These are phyloP conservation scores for Jordanella pulchra DNA, from an alignment of 2,797 vertebrate species.

Conservation along the genomic window DNA sequence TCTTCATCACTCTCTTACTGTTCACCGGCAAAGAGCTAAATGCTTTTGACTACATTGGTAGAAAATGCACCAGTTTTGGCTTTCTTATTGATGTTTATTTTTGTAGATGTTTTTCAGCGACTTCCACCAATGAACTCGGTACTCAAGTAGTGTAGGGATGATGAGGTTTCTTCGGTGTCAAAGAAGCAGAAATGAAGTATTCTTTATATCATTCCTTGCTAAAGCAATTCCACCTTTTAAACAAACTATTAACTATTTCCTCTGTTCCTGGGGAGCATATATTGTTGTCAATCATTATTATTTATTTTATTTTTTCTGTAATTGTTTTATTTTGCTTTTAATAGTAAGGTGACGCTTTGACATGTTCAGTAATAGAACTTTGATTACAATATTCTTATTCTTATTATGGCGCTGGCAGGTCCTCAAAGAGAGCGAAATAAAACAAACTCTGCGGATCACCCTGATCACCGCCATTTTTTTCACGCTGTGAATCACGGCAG, in stretches of 20 bases:
- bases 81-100: slow-evolving; percentile 15
- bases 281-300: not conserved
- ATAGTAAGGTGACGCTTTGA: not conserved
- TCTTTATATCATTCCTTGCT: too few relatives aligned
- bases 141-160: not conserved
- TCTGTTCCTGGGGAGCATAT: not conserved
- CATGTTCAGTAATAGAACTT: too few relatives aligned
- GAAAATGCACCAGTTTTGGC: slow-evolving; percentile 10
- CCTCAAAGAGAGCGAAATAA: not conserved
- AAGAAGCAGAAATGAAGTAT: not conserved
- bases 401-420: too few relatives aligned
- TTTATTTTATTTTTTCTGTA: not conserved
- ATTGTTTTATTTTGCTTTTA: not conserved
- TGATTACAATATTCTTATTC: too few relatives aligned
- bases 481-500: too few relatives aligned
- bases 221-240: not conserved
- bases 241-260: not conserved
- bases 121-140: not conserved
- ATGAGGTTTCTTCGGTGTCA: not conserved
- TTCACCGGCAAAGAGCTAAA: slow-evolving; percentile 28
- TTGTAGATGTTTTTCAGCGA: too few relatives aligned
- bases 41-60: slow-evolving; percentile 12
- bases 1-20: slow-evolving; percentile 37
- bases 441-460: not conserved
- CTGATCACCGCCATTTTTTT: too few relatives aligned